Conservation (phyloP, 2,888 invertebrate genomes). For the Mimachlamys varia region DNA sequence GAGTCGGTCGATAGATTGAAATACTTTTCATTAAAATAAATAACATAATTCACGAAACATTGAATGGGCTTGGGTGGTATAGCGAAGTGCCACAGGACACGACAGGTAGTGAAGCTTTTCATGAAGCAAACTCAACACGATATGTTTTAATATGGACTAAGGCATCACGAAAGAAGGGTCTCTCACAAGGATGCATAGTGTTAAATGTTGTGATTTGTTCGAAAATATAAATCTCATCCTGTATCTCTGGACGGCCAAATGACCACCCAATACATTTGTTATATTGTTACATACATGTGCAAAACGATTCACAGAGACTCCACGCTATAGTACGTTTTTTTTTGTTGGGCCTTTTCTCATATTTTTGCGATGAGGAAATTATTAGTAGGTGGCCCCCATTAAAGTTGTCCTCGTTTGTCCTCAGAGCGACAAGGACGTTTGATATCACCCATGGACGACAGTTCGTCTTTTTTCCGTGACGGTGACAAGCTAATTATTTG, state of each 20-base stretch:
- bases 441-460: slow-evolving; percentile 9
- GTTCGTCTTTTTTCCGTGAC: neutral
- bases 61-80: neutral
- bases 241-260: neutral
- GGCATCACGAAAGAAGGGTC: neutral
- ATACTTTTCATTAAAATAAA: slow-evolving; percentile 29
- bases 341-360: neutral
- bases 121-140: neutral
- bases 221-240: neutral
- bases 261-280: neutral
- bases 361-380: neutral
- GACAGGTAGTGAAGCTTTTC: neutral
- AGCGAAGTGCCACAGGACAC: neutral
- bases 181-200: neutral
- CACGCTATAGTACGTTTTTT: neutral
- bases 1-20: neutral
- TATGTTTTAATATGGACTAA: neutral
- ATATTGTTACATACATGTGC: neutral
- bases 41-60: slow-evolving; percentile 27
- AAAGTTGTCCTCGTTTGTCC: slow-evolving; percentile 12
- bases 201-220: neutral
- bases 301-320: neutral
- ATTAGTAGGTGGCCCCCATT: neutral
- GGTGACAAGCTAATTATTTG: slow-evolving; percentile 30
- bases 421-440: neutral